Conservation (phyloP, 2,797 vertebrate genomes). For the Lagodon rhomboides region DNA sequence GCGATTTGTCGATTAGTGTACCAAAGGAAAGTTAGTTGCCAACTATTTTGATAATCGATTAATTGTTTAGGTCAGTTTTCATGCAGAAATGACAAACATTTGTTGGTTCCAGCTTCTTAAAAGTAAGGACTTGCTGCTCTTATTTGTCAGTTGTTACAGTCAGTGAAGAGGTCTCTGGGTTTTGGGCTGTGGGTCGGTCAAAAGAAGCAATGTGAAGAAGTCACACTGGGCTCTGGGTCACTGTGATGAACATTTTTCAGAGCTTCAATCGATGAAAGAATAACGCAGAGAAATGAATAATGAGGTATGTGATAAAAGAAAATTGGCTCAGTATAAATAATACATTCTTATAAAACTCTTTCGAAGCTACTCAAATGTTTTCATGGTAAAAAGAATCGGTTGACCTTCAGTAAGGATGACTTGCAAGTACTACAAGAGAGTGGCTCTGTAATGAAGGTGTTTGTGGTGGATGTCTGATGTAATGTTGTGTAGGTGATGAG, state of each 20-base stretch:
- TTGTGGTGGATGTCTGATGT: slow-evolving; percentile 52
- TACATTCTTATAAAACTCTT: background rate
- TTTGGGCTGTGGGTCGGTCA: too few relatives aligned
- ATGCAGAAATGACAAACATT: too few relatives aligned
- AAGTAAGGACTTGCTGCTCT: too few relatives aligned
- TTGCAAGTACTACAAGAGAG: slow-evolving; percentile 9
- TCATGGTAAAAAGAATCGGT: background rate
- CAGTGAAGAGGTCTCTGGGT: too few relatives aligned
- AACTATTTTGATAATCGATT: too few relatives aligned
- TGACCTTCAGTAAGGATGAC: slow-evolving; percentile 11
- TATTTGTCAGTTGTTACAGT: too few relatives aligned
- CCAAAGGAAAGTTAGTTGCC: too few relatives aligned
- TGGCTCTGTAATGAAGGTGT: slow-evolving; percentile 52
- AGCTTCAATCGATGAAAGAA: background rate
- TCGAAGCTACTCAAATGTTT: background rate
- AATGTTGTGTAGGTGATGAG: slow-evolving; percentile 52
- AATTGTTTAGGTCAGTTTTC: too few relatives aligned
- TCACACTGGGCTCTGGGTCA: too few relatives aligned
- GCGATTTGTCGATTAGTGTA: too few relatives aligned
- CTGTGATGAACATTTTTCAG: background rate
- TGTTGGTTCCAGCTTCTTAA: too few relatives aligned
- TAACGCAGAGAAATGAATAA: background rate
- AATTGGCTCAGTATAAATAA: background rate
- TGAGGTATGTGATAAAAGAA: background rate
- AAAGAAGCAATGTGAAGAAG: too few relatives aligned